These are phyloP conservation scores for Aethes cnicana DNA, from an alignment of 2,888 invertebrate genomes.

Conservation along the genomic window DNA sequence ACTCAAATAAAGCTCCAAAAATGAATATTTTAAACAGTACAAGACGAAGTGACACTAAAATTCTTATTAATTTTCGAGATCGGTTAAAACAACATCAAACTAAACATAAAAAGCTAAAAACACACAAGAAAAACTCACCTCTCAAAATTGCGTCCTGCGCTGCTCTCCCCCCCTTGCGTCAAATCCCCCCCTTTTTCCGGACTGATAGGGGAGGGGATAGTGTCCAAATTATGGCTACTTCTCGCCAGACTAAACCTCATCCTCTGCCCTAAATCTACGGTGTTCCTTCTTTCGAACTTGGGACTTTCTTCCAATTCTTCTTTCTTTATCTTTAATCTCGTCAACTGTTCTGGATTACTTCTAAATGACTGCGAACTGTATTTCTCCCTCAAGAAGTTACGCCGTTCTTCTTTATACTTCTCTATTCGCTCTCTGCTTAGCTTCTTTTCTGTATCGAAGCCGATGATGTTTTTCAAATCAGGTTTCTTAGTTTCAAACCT, in stretches of 20 bases:
- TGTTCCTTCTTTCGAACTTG: constrained; percentile 74
- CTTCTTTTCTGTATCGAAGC: constrained; percentile 79
- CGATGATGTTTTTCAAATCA: constrained; percentile 62
- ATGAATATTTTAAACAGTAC: too few relatives aligned
- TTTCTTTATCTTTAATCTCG: constrained; percentile 67
- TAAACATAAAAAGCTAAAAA: too few relatives aligned
- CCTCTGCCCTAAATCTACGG: constrained; percentile 73
- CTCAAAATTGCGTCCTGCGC: constrained; percentile 41
- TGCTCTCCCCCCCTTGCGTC: constrained; percentile 35
- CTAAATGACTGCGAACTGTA: constrained; percentile 92
- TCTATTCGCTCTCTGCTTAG: constrained; percentile 92
- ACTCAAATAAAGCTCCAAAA: too few relatives aligned
- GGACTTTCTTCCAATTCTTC: constrained; percentile 60
- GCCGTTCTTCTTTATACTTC: constrained; percentile 94
- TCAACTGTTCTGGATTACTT: constrained; percentile 81
- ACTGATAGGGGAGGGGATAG: constrained; percentile 59
- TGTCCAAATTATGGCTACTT: constrained; percentile 66
- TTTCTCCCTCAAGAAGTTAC: constrained; percentile 92
- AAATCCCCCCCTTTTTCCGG: constrained; percentile 41
- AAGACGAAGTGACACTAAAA: too few relatives aligned
- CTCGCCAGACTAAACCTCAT: constrained; percentile 69
- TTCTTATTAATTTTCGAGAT: too few relatives aligned
- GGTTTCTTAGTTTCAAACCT: constrained; percentile 62
- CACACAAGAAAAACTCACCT: constrained; percentile 56
- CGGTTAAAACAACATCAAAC: too few relatives aligned